These are phyloP conservation scores for Laupala kohalensis DNA, from an alignment of 1,140 invertebrate species.

Conservation along the genomic window DNA sequence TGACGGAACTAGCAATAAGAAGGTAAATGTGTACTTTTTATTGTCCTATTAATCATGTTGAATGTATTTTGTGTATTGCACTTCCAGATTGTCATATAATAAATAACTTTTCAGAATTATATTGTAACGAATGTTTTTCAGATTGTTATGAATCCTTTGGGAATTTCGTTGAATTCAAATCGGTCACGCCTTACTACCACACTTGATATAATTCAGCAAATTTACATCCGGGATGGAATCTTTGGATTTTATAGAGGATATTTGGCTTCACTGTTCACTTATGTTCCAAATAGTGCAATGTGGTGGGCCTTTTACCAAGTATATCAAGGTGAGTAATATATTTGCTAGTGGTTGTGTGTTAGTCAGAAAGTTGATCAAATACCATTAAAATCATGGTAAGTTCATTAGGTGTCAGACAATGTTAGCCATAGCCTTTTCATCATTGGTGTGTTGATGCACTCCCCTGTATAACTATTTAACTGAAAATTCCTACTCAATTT, in stretches of 20 bases:
- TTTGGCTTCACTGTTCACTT: constrained; percentile 76
- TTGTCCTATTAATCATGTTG: background rate
- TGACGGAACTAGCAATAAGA: constrained; percentile 3
- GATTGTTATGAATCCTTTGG: constrained; percentile 53
- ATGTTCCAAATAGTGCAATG: constrained; percentile 88
- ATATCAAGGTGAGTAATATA: constrained; percentile 65
- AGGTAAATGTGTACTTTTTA: background rate
- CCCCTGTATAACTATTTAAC: too few relatives aligned
- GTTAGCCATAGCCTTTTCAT: too few relatives aligned
- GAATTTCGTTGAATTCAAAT: constrained; percentile 42
- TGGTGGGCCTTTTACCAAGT: constrained; percentile 95
- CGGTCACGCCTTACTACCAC: constrained; percentile 47
- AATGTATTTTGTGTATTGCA: background rate
- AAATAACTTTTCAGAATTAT: constrained; percentile 1
- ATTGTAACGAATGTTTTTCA: constrained; percentile 26
- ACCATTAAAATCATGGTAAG: too few relatives aligned
- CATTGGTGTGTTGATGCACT: too few relatives aligned
- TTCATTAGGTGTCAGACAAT: too few relatives aligned
- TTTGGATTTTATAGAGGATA: constrained; percentile 89
- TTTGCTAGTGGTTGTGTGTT: too few relatives aligned
- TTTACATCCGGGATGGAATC: constrained; percentile 69
- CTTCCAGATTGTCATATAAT: background rate
- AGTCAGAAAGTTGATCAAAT: too few relatives aligned
- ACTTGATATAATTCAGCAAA: constrained; percentile 52
- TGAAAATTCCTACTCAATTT: too few relatives aligned